A percentile compares a stretch with the other conserved stretches of the same genome.
These are phyloP conservation scores for Cotesia chilonis DNA, from an alignment of 1,140 invertebrate genomes.

Conservation along the genomic window DNA sequence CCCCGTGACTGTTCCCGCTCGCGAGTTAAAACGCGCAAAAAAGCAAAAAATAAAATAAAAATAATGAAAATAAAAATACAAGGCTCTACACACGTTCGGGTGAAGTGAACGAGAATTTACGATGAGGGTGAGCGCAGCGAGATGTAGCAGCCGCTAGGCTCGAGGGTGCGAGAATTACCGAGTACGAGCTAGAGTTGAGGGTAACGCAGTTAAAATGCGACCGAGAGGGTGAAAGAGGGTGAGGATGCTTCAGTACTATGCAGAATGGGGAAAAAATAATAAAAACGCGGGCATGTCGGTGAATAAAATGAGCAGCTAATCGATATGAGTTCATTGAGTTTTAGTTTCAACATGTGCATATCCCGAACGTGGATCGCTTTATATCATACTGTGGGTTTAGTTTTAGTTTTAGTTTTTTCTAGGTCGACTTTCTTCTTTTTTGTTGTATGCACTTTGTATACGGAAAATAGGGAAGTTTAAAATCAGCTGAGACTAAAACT, in stretches of 20 bases:
- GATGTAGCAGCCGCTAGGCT: not conserved
- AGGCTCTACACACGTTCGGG: slow-evolving; percentile 9
- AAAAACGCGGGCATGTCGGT: slow-evolving; percentile 38
- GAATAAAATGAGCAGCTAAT: slow-evolving; percentile 59
- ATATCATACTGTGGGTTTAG: no score
- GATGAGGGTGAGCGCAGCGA: slow-evolving; percentile 3
- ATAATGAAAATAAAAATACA: not conserved
- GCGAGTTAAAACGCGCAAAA: not conserved
- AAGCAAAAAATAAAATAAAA: not conserved
- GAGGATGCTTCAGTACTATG: no score
- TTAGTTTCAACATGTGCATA: slow-evolving; percentile 39
- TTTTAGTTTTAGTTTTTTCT: not conserved
- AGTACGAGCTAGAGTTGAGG: slow-evolving; percentile 13
- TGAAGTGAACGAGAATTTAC: slow-evolving; percentile 38
- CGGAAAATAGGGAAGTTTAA: no score
- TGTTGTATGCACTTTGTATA: no score
- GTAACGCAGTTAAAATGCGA: slow-evolving; percentile 32
- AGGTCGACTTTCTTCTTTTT: not conserved
- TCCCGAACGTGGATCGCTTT: not conserved
- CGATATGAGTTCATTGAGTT: slow-evolving; percentile 63
- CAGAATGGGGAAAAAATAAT: slow-evolving; percentile 12
- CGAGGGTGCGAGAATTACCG: slow-evolving; percentile 23
- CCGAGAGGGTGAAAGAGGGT: slow-evolving; percentile 17
- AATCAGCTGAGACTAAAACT: no score
- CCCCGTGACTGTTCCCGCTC: slow-evolving; percentile 6